Evolutionary conservation across 2,113 vertebrate species (phyloP), one percentile per base, ranked within the genome.

Genomic region (Hyla sarda): DNA sequence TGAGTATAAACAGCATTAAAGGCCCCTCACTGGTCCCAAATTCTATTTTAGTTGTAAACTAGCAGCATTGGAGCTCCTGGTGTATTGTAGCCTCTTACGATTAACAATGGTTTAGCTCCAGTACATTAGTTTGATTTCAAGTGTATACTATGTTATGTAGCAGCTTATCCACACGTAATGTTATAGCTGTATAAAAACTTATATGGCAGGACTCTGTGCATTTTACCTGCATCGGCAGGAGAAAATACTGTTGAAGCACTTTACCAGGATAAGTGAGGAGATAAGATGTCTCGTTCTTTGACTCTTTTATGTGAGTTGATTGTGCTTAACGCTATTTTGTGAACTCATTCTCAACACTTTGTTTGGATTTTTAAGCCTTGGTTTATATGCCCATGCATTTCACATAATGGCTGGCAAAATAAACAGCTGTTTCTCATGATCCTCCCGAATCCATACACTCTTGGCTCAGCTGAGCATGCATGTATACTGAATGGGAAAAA

Each of bases 261-360:
- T 62, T 65, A 28, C 78, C 19, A 30, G 37, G 78, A 47, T n/a
- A 3, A 17, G 5, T 21, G 73, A 80, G 52, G 37, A 54, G 78
- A 81, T 62, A 37, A 81, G 78, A 81, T 16, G 34, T 80, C 23
- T 81, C 56, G 62, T 47, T 81, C 78, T 54, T 47, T 30, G 78
- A 34, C 58, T 25, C 6, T 47, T 30, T 81, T 47, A 45, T 81
- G 25, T 28, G 3, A 60, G 78, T 14, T 41, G 23, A 8, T 62
- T 62, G 54, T 45, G n/a, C 37, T 25, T 41, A 47, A 13, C 34
- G 23, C 37, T 10, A 37, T 37, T n/a, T 41, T 21, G 0, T 5
- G 14, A 25, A 60, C 54, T 45, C 6, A 9, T 11, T 23, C 72
- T 48, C 47, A 8, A 28, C 52, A 32, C 54, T 1, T 25, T 80